These are phyloP conservation scores for Parus major DNA, from an alignment of 2,113 vertebrate genomes.

Conservation along the genomic window DNA sequence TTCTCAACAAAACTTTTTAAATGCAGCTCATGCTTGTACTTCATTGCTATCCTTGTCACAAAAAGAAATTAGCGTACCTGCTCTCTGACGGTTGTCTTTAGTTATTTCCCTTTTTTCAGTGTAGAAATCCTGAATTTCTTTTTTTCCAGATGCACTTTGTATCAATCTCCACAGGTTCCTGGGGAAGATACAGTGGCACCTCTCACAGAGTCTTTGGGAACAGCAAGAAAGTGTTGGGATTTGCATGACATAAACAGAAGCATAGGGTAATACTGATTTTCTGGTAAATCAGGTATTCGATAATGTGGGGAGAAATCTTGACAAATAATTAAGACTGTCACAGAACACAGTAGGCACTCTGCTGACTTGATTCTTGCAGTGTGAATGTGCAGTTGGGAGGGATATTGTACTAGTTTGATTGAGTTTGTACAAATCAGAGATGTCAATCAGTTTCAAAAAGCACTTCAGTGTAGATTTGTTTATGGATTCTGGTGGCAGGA, in stretches of 20 bases:
- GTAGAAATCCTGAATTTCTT: neutral
- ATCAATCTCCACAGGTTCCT: neutral
- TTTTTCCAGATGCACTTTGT: neutral
- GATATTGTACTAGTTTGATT: neutral
- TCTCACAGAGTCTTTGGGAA: neutral
- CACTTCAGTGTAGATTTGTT: neutral
- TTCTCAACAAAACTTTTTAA: neutral
- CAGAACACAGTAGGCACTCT: neutral
- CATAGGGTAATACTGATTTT: neutral
- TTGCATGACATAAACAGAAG: neutral
- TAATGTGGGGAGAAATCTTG: neutral
- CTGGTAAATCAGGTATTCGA: neutral
- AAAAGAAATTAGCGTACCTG: neutral
- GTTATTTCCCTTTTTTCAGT: neutral
- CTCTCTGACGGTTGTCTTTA: neutral
- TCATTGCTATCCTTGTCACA: neutral
- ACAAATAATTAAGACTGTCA: neutral
- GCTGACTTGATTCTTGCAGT: neutral
- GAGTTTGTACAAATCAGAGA: neutral
- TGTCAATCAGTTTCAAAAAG: neutral
- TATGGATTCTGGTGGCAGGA: neutral
- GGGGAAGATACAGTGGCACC: neutral
- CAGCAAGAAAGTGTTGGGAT: neutral
- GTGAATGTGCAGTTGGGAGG: neutral
- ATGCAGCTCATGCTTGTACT: neutral